Evolutionary conservation across 2,113 vertebrate genomes (phyloP).

Genomic region (Gymnarchus niloticus): DNA sequence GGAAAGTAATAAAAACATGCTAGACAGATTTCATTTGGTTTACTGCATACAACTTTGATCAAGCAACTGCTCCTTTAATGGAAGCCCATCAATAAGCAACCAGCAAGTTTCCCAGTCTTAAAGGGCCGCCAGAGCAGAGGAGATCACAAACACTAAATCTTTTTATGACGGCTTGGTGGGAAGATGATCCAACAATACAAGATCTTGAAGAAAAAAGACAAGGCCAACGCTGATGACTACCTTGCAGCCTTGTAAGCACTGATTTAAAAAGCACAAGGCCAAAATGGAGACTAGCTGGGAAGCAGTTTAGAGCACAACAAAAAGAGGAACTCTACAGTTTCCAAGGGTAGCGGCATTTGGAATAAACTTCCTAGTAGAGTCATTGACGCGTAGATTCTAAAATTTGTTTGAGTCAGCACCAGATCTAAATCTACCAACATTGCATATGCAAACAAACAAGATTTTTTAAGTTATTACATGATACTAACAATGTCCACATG

Average conservation of each 20-base stretch:
- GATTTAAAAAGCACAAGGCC: slow-evolving; percentile 5
- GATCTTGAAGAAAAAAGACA: not conserved
- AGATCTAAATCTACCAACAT: not conserved
- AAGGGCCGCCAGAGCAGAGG: not conserved
- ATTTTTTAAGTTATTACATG: not conserved
- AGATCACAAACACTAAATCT: not conserved
- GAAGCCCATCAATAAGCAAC: not conserved
- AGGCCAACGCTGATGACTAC: not conserved
- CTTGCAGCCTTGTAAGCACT: not conserved
- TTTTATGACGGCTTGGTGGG: not conserved
- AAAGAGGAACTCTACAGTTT: not conserved
- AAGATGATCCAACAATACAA: not conserved
- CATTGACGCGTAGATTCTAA: not conserved
- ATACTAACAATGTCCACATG: not conserved
- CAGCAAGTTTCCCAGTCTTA: not conserved
- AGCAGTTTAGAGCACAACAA: not conserved
- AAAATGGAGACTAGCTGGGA: not conserved
- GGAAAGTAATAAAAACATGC: not conserved
- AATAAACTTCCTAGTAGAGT: not conserved
- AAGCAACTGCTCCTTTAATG: not conserved
- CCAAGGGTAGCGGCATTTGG: not conserved
- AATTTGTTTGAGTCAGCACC: not conserved
- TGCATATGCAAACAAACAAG: not conserved
- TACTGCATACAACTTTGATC: slow-evolving; percentile 1
- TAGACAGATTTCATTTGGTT: not conserved